phyloP scores from a whole-genome alignment of 2,888 invertebrate species.

The Pycnomerus fuliginosus region DNA sequence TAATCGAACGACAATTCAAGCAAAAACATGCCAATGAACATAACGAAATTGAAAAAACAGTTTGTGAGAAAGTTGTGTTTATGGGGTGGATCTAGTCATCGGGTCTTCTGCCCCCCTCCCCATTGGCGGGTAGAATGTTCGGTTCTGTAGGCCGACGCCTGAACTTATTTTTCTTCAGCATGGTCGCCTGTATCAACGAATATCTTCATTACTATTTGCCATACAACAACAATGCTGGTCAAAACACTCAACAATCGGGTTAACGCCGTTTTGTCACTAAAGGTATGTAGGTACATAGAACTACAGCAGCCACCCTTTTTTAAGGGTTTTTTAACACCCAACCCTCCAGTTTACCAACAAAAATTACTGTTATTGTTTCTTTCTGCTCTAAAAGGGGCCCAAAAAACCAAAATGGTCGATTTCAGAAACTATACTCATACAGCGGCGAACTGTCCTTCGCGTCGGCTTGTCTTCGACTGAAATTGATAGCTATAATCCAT shows the following conservation, averaged over 20 bases:
- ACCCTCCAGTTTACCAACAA: no score
- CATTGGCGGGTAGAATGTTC: conserved; percentile 69
- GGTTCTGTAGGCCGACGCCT: conserved; percentile 89
- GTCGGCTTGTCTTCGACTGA: no score
- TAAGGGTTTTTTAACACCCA: no score
- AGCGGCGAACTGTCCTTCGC: no score
- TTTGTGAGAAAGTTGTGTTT: conserved; percentile 33
- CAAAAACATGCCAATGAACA: conserved; percentile 33
- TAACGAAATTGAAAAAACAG: conserved; percentile 27
- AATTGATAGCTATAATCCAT: no score
- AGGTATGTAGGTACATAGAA: no score
- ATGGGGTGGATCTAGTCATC: conserved; percentile 56
- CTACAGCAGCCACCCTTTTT: no score
- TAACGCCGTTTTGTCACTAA: conserved; percentile 20
- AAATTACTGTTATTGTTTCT: no score
- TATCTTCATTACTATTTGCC: conserved; percentile 23
- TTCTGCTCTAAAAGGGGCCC: no score
- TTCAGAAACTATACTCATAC: no score
- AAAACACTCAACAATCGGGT: conserved; percentile 25
- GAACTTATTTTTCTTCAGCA: conserved; percentile 99
- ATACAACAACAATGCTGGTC: conserved; percentile 29
- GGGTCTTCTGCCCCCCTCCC: conserved; percentile 66
- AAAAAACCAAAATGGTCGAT: no score
- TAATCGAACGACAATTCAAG: conserved; percentile 28
- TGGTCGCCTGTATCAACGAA: conserved; percentile 81